phyloP scores from a whole-genome alignment of 2,113 vertebrate species.

The Corythornis madagascariensis region DNA sequence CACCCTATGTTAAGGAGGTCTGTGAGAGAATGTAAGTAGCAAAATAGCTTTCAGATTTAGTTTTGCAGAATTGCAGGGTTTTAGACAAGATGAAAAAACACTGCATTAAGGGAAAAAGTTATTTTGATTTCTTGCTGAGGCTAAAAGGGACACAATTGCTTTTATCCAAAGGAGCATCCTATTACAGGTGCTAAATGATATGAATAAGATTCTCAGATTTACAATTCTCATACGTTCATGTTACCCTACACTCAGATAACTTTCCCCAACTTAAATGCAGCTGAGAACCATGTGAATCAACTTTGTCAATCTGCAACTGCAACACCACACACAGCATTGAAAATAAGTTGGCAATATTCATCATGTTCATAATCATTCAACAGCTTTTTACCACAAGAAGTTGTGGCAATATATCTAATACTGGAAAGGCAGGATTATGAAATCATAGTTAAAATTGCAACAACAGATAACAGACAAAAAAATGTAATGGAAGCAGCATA shows the following conservation, averaged over 20 bases:
- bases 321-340: background rate
- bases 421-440: background rate
- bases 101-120: background rate
- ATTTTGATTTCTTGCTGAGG: background rate
- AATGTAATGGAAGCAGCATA: background rate
- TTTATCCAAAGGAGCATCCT: background rate
- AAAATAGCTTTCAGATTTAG: background rate
- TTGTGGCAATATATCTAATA: background rate
- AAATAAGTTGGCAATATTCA: background rate
- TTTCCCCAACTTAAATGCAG: background rate
- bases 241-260: background rate
- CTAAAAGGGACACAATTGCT: background rate
- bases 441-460: background rate
- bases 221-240: background rate
- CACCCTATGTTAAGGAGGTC: background rate
- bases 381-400: background rate
- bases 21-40: background rate
- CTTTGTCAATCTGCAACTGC: background rate
- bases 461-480: background rate
- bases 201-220: background rate
- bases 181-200: background rate
- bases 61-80: background rate
- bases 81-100: background rate
- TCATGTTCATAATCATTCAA: fast-evolving
- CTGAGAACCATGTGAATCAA: too few species aligned